phyloP scores from a whole-genome alignment of 1,140 invertebrate genomes.

The Penaeus vannamei region DNA sequence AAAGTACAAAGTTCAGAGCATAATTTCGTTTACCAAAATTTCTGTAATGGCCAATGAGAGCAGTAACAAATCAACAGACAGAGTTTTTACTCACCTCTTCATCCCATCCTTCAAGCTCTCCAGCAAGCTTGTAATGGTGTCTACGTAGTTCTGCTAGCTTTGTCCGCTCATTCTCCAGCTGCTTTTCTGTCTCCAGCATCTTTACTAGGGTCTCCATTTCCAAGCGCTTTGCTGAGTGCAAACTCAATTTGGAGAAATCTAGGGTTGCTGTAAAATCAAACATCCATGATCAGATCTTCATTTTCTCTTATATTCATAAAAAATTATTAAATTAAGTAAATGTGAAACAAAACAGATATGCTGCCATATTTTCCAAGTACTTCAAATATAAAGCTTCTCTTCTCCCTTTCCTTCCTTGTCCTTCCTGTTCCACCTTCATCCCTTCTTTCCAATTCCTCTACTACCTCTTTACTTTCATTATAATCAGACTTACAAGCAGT shows the following conservation, averaged over 20 bases:
- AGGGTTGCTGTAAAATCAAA: slow-evolving; percentile 81
- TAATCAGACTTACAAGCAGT: slow-evolving; percentile 79
- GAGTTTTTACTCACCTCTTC: slow-evolving; percentile 53
- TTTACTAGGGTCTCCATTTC: slow-evolving; percentile 97
- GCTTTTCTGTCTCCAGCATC: slow-evolving; percentile 92
- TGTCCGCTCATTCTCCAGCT: slow-evolving; percentile 88
- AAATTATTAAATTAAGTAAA: not conserved
- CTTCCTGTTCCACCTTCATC: not conserved
- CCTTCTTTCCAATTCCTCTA: not conserved
- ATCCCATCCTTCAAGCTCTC: slow-evolving; percentile 77
- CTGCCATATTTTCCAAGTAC: not conserved
- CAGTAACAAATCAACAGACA: no score
- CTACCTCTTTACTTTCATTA: no score
- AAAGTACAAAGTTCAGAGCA: no score
- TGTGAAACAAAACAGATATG: not conserved
- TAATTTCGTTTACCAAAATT: not conserved
- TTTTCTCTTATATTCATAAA: not conserved
- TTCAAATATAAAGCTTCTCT: not conserved
- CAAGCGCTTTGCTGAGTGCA: slow-evolving; percentile 94
- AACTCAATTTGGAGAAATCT: slow-evolving; percentile 88
- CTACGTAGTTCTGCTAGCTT: slow-evolving; percentile 87
- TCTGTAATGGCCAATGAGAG: not conserved
- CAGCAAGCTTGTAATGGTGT: slow-evolving; percentile 92
- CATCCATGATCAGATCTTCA: not conserved
- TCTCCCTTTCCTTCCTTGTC: not conserved